Evolutionary conservation across 1,140 invertebrate species (phyloP).

Genomic region (Dendrolimus punctatus): DNA sequence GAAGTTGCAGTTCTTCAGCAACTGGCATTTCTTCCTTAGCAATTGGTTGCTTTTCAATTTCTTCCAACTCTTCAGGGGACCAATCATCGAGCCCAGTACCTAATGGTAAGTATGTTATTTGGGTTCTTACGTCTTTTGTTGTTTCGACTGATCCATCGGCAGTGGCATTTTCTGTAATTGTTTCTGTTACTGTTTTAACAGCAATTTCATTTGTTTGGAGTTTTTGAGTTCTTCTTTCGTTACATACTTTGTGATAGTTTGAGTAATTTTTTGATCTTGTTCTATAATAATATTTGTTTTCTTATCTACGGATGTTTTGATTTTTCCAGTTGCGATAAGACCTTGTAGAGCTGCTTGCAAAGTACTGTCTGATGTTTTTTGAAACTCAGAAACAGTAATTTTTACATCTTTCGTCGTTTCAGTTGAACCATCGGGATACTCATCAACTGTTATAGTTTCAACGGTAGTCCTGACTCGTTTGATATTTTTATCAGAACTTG

Average conservation of each 20-base stretch:
- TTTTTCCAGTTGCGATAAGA: conserved; percentile 54
- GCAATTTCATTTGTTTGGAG: conserved; percentile 52
- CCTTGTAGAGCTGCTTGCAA: conserved; percentile 57
- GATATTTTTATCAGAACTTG: conserved; percentile 50
- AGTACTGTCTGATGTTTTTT: conserved; percentile 63
- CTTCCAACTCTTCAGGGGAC: conserved; percentile 55
- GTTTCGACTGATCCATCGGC: conserved; percentile 60
- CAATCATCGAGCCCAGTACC: conserved; percentile 64
- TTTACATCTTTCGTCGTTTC: conserved; percentile 71
- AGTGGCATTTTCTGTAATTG: conserved; percentile 58
- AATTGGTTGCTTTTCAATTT: conserved; percentile 44
- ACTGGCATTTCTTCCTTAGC: conserved; percentile 31
- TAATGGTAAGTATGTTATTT: conserved; percentile 66
- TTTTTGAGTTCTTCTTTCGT: conserved; percentile 66
- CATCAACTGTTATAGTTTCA: conserved; percentile 67
- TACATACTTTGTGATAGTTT: conserved; percentile 56
- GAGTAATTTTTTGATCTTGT: conserved; percentile 47
- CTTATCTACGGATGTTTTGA: conserved; percentile 58
- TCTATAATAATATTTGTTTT: conserved; percentile 49
- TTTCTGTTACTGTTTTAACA: conserved; percentile 68
- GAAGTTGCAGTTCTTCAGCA: conserved; percentile 28
- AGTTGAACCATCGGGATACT: conserved; percentile 63
- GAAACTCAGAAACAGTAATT: conserved; percentile 68
- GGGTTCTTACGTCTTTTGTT: conserved; percentile 66
- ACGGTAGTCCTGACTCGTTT: conserved; percentile 62